phyloP scores from a whole-genome alignment of 2,113 vertebrate species.

The Tragelaphus imberbis region DNA sequence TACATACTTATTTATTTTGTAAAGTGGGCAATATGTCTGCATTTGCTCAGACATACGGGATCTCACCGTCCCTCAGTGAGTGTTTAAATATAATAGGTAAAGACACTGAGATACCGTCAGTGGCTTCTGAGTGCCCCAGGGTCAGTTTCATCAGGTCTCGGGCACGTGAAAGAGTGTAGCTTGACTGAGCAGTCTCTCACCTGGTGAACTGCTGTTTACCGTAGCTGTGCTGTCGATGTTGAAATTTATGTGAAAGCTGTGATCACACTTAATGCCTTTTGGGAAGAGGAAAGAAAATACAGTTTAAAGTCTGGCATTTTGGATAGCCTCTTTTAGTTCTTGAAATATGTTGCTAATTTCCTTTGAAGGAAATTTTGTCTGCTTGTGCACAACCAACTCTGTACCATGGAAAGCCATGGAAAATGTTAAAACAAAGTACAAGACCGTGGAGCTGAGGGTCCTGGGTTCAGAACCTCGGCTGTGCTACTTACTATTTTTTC shows the following conservation, averaged over 20 bases:
- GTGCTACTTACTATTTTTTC: neutral
- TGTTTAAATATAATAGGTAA: conserved; percentile 36
- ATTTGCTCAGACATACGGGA: neutral
- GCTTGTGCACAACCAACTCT: neutral
- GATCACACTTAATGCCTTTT: neutral
- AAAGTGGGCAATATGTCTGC: neutral
- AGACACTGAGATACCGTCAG: conserved; percentile 10
- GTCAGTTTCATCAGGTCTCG: neutral
- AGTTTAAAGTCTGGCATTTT: neutral
- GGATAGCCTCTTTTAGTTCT: neutral
- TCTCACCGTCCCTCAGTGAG: neutral
- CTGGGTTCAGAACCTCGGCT: neutral
- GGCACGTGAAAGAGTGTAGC: neutral
- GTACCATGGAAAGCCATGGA: neutral
- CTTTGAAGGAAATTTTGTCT: neutral
- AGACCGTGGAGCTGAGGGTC: neutral
- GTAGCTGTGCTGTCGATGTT: neutral
- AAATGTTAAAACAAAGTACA: neutral
- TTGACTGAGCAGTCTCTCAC: conserved; percentile 7
- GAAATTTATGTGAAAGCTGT: neutral
- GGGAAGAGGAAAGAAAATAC: neutral
- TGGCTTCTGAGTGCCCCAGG: neutral
- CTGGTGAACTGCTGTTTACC: neutral
- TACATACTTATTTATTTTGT: conserved; percentile 22
- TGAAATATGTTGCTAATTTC: neutral